Percentiles rank a stretch among this genome's conserved stretches.
These are phyloP conservation scores for Gallinago paraguaiae DNA, from an alignment of 2,113 vertebrate species.

Conservation along the genomic window DNA sequence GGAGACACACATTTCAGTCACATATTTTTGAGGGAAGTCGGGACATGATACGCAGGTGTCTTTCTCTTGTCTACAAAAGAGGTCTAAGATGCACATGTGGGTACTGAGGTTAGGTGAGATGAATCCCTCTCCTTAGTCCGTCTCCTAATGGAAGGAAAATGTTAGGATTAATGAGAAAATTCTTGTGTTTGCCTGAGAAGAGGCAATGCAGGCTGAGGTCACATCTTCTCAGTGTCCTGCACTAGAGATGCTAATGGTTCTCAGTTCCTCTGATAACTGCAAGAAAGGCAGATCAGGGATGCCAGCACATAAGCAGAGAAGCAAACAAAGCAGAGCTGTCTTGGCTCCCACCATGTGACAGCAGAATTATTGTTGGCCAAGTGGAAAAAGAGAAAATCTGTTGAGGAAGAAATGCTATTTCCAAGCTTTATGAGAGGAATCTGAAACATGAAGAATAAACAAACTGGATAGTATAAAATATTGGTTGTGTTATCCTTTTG, in stretches of 20 bases:
- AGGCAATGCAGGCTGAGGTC: background rate
- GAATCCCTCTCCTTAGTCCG: background rate
- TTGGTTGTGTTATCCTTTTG: background rate
- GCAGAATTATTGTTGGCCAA: slow-evolving; percentile 3
- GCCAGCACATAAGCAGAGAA: background rate
- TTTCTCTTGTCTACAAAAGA: background rate
- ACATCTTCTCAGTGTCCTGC: background rate
- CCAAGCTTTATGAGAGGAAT: background rate
- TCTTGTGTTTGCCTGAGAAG: background rate
- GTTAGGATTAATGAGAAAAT: background rate
- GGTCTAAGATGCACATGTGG: background rate
- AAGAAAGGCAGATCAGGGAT: background rate
- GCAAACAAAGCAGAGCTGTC: background rate
- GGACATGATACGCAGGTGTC: background rate
- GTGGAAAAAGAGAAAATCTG: slow-evolving; percentile 29
- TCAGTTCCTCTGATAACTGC: background rate
- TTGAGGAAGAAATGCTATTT: slow-evolving; percentile 13
- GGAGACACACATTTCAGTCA: background rate
- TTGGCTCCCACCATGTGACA: background rate
- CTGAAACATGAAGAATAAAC: slow-evolving; percentile 33
- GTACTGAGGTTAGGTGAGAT: background rate
- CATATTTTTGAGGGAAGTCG: background rate
- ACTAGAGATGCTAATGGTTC: background rate
- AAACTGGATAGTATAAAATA: slow-evolving; percentile 3
- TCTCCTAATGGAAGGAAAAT: background rate